Percentiles rank a stretch among this genome's conserved stretches.
Evolutionary conservation across 2,113 vertebrate genomes (phyloP).

Genomic region (Zingel zingel): DNA sequence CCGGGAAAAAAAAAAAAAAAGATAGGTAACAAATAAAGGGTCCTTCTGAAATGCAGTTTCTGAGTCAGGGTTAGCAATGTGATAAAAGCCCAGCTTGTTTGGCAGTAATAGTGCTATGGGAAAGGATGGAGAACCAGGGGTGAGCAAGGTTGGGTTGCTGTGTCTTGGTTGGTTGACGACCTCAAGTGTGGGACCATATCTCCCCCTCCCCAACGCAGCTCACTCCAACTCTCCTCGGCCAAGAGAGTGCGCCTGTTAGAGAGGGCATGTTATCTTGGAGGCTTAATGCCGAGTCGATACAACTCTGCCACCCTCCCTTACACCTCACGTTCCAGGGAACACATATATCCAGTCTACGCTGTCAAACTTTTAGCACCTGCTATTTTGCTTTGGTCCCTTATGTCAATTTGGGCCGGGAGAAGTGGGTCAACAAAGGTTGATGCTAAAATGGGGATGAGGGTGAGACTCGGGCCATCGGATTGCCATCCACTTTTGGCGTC

Average conservation of each 20-base stretch:
- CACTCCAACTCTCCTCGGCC: slow-evolving; percentile 39
- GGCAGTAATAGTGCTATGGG: slow-evolving; percentile 80
- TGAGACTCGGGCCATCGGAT: slow-evolving; percentile 74
- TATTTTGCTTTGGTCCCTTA: slow-evolving; percentile 71
- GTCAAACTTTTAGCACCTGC: slow-evolving; percentile 88
- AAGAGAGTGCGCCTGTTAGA: slow-evolving; percentile 57
- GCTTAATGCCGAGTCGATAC: slow-evolving; percentile 77
- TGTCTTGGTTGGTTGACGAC: slow-evolving; percentile 42
- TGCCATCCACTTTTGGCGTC: slow-evolving; percentile 36
- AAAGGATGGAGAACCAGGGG: slow-evolving; percentile 60
- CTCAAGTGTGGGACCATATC: slow-evolving; percentile 28
- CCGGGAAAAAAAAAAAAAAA: slow-evolving; percentile 78
- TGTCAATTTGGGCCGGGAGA: slow-evolving; percentile 78
- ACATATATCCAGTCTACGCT: slow-evolving; percentile 77
- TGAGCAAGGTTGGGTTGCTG: slow-evolving; percentile 39
- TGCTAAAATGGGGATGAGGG: slow-evolving; percentile 72
- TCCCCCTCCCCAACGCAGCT: slow-evolving; percentile 10
- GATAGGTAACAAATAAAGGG: slow-evolving; percentile 79
- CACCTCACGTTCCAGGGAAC: slow-evolving; percentile 80
- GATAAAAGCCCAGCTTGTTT: slow-evolving; percentile 91
- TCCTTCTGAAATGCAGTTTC: slow-evolving; percentile 86
- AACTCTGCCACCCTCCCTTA: slow-evolving; percentile 74
- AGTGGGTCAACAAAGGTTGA: slow-evolving; percentile 82
- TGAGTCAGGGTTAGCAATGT: slow-evolving; percentile 91
- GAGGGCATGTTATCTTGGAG: slow-evolving; percentile 64